Evolutionary conservation across 1,140 invertebrate genomes (phyloP), one percentile per base, ranked within the genome.

Genomic region (Propsilocerus akamusi): DNA sequence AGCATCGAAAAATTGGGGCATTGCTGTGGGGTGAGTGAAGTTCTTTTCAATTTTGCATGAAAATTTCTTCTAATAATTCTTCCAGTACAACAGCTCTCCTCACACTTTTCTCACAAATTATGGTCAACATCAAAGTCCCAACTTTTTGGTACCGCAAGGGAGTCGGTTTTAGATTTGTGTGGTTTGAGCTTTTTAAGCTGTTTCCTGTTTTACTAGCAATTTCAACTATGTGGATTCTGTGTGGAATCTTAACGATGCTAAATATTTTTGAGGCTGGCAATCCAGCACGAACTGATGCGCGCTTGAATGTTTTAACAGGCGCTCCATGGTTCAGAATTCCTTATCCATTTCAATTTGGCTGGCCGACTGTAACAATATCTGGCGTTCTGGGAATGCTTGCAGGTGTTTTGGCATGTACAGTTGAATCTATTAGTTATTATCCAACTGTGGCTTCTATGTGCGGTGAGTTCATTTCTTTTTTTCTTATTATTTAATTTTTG

Each of bases 361-460:
- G 71, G 10, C 88, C 89, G 0, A 89, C 83, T 0, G 76, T 87
- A 12, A 65, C 63, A 8, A 46, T 65, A 24, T 61, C 63, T 5
- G 63, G 81, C 1, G 83, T 87, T 7, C 65, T 90, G 17, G 87
- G 85, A 0, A 86, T 92, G 79, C 55, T 90, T 34, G 84, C 85
- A 6, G 88, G 84, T 0, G 82, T 90, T 4, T 59, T 93, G 6
- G 82, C 86, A 1, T 88, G 86, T 46, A 81, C 83, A 0, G 80
- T 91, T 6, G 87, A 92, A 65, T 88, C 85, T 1, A 77, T 92
- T 49, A 88, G 87, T 56, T 89, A 92, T 64, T 92, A 92, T 65
- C 86, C 85, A 34, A 88, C 87, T 4, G 85, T 83, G 4, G 84
- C 87, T 0, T 74, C 79, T 61, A 81, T 90, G 74, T 80, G 83